Base-by-base conservation (phyloP, 2,797 vertebrate genomes). In the Molossus molossus region DNA sequence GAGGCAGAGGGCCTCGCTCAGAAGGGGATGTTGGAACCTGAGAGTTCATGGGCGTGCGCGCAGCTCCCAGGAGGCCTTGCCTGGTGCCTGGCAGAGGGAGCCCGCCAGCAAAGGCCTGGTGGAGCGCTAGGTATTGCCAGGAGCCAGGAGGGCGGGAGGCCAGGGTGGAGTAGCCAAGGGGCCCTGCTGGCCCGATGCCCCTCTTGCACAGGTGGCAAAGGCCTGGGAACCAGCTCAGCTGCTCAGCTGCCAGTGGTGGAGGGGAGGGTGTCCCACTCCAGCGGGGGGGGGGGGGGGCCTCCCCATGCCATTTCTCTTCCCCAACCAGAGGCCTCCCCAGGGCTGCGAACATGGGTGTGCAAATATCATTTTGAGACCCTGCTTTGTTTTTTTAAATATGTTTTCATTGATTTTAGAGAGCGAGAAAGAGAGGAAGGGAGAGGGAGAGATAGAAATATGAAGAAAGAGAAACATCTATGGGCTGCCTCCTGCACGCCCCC, bases 201-300 rank as follows among this genome's bases (percentile, higher is more conserved):
- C 18, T 0, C 9, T 4, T 9, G 27, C 67, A 2, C 3, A 9
- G 15, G 6, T n/a, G 1, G 17, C 9, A 1, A 3, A 12, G 55
- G 20, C 9, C 79, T 81, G 95, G 64, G 87, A 90, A 90, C 8
- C 10, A 0, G 14, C 25, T 33, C 91, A 95, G 91, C n/a, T 33
- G 65, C n/a, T 45, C 40, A 45, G 40, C 94, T 92, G 89, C 50
- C 3, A 4, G 5, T 12, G 10, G 15, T 17, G 37, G 45, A 15
- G 17, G 65, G n/a, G 6, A 6, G 10, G 45, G 57, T 10, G 55
- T 15, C 21, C 3, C 2, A 1, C 33, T 13, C 9, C 58, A 9
- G 64, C 50, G 7, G 33, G 3, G 48, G 33, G 7, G 33, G 3
- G 48, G 33, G 48, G 4, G 48, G 12, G 69, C 50, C 27, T 48